These are phyloP conservation scores for Charadrius vociferus DNA, from an alignment of 2,113 vertebrate species.

Conservation along the genomic window DNA sequence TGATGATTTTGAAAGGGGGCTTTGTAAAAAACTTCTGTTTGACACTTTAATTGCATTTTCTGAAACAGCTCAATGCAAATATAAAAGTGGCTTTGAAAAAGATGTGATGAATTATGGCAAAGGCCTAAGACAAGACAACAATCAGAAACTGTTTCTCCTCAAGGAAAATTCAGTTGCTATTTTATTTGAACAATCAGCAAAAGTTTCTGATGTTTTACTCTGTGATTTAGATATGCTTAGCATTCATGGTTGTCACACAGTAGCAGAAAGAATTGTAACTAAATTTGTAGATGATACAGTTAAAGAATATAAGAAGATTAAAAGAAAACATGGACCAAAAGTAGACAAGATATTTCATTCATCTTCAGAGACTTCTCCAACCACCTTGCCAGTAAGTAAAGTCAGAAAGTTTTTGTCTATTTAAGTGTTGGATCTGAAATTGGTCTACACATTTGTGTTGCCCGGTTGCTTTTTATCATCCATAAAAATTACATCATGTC, in stretches of 20 bases:
- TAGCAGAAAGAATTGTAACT: conserved; percentile 25
- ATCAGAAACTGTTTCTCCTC: background rate
- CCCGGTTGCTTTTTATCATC: background rate
- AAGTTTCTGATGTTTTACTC: background rate
- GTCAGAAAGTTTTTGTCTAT: background rate
- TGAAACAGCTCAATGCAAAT: conserved; percentile 4
- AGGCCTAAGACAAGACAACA: background rate
- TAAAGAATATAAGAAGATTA: conserved; percentile 62
- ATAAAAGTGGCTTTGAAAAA: conserved; percentile 22
- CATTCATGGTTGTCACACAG: background rate
- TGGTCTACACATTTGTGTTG: background rate
- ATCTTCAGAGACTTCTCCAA: background rate
- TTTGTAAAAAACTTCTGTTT: conserved; percentile 33
- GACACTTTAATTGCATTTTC: conserved; percentile 42
- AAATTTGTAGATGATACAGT: conserved; percentile 48
- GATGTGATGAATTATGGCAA: background rate
- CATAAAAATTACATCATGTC: background rate
- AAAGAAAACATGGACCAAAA: conserved; percentile 29
- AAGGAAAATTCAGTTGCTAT: background rate
- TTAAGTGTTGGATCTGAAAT: background rate
- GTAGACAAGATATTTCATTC: background rate
- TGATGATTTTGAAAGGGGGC: conserved; percentile 23
- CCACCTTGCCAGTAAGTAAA: conserved; percentile 42
- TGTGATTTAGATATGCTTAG: background rate
- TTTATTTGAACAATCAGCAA: background rate